Percentiles rank a stretch among this genome's conserved stretches.
These are phyloP conservation scores for Euglossa dilemma DNA, from an alignment of 1,140 invertebrate genomes.

Conservation along the genomic window DNA sequence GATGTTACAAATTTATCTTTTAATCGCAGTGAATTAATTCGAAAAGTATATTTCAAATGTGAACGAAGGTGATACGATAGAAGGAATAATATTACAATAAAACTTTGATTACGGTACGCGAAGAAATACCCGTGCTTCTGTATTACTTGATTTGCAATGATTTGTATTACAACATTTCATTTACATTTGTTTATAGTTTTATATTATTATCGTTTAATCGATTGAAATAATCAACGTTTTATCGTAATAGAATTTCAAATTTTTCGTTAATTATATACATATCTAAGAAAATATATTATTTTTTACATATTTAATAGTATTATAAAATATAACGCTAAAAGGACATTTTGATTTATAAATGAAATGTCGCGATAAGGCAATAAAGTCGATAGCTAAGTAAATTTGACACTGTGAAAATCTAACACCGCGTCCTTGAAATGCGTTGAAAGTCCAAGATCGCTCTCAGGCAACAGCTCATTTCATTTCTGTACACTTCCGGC, in stretches of 20 bases:
- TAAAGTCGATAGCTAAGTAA: not conserved
- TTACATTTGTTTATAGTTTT: not conserved
- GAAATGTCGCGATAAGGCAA: not conserved
- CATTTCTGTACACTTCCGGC: not conserved
- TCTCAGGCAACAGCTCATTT: not conserved
- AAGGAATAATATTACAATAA: not conserved
- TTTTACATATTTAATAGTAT: not conserved
- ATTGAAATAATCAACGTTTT: not conserved
- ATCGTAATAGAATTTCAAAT: not conserved
- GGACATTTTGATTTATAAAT: not conserved
- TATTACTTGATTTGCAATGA: not conserved
- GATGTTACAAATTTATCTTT: not conserved
- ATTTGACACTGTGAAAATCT: not conserved
- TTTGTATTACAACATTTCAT: not conserved
- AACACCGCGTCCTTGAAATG: not conserved
- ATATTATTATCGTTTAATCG: not conserved
- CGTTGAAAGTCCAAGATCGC: not conserved
- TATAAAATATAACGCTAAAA: not conserved
- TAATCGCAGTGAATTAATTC: not conserved
- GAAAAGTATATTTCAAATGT: not conserved
- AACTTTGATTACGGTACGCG: not conserved
- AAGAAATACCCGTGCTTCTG: not conserved
- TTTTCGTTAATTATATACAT: not conserved
- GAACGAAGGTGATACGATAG: not conserved
- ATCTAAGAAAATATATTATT: not conserved